Conservation (phyloP, 2,888 invertebrate genomes). For the Euplexia lucipara region DNA sequence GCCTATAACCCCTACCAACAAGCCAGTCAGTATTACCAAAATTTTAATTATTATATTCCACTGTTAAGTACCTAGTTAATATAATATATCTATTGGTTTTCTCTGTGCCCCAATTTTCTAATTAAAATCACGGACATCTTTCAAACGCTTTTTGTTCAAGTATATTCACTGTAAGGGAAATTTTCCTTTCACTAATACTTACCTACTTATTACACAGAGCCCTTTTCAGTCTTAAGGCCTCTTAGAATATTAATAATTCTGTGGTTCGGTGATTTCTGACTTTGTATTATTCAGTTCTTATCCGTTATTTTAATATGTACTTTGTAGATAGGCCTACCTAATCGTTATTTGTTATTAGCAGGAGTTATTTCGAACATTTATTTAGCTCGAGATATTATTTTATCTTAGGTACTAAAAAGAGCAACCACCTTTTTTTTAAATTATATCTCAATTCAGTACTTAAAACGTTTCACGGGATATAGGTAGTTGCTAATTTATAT, state of each 20-base stretch:
- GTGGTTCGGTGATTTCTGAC: conserved; percentile 34
- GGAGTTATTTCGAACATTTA: not conserved
- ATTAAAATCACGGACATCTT: conserved; percentile 16
- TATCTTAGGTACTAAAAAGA: no score
- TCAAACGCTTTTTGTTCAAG: conserved; percentile 24
- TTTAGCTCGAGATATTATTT: not conserved
- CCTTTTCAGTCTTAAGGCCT: conserved; percentile 31
- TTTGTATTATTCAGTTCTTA: conserved; percentile 10
- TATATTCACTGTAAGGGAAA: conserved; percentile 14
- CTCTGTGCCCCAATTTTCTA: not conserved
- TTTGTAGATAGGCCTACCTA: not conserved
- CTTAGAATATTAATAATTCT: conserved; percentile 51
- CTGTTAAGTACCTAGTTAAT: not conserved
- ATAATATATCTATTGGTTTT: not conserved
- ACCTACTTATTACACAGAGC: conserved; percentile 20
- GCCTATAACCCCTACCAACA: no score
- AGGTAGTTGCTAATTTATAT: no score
- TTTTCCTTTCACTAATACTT: conserved; percentile 34
- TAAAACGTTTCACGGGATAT: no score
- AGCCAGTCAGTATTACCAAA: no score
- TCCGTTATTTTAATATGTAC: not conserved
- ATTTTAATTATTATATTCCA: no score
- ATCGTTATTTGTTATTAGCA: not conserved
- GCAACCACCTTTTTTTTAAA: no score
- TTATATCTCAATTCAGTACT: no score